A percentile compares a stretch with the other conserved stretches of the same genome.
phyloP scores from a whole-genome alignment of 2,113 vertebrate species.

The Athene noctua region DNA sequence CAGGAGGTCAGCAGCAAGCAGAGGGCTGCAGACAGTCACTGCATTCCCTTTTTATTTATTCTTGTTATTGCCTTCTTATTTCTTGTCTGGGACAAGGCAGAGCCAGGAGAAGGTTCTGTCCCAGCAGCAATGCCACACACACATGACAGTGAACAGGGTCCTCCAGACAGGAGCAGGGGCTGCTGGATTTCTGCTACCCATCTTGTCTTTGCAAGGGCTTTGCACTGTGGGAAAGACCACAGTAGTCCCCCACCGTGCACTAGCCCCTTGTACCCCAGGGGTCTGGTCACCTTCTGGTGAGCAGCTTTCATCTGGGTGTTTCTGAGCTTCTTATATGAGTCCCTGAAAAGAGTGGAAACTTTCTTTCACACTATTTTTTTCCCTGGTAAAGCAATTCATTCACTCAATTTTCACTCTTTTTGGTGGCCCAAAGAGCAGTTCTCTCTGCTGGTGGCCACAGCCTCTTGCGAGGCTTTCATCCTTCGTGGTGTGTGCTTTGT shows the following conservation, averaged over 20 bases:
- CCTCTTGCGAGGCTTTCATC: background rate
- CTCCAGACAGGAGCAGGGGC: background rate
- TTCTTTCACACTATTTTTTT: background rate
- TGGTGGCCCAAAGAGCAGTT: background rate
- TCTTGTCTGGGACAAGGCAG: background rate
- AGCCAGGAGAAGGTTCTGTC: background rate
- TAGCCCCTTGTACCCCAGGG: background rate
- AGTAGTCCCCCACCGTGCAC: background rate
- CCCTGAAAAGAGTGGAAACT: background rate
- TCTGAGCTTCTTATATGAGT: background rate
- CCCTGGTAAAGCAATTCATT: background rate
- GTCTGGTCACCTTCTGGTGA: background rate
- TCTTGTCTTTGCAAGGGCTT: background rate
- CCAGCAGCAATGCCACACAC: rapidly evolving
- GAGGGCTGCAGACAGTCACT: background rate
- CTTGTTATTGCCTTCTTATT: background rate
- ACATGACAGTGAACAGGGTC: background rate
- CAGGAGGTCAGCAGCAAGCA: background rate
- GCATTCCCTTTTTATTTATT: background rate
- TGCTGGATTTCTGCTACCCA: background rate
- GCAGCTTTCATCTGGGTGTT: background rate
- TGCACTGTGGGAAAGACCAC: background rate
- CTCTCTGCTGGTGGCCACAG: background rate
- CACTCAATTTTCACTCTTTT: background rate
- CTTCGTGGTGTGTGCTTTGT: background rate